Evolutionary conservation across 2,797 vertebrate genomes (phyloP).

Genomic region (Chaunax sp.): DNA sequence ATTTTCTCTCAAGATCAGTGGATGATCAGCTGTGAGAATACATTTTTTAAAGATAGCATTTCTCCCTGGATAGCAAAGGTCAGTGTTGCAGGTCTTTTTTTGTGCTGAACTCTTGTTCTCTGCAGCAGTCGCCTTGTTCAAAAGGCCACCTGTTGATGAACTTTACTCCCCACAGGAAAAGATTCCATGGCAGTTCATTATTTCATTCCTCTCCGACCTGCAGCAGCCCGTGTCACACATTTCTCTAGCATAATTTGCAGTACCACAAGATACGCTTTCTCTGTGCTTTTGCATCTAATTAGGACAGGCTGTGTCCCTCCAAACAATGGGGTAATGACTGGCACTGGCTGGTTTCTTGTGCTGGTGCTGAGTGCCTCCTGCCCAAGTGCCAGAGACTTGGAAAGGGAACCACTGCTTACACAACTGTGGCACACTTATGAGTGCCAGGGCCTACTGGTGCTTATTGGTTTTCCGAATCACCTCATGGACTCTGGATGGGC

Average conservation of each 20-base stretch:
- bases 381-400: conserved; percentile 58
- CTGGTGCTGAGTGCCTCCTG: conserved; percentile 54
- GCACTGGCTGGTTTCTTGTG: conserved; percentile 56
- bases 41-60: conserved; percentile 55
- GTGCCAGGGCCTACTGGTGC: conserved; percentile 32
- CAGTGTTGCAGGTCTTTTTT: conserved; percentile 38
- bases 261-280: conserved; percentile 61
- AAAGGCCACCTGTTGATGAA: conserved; percentile 53
- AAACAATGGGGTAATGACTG: conserved; percentile 81
- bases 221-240: conserved; percentile 57
- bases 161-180: conserved; percentile 46
- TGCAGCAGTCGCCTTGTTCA: conserved; percentile 34
- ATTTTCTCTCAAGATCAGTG: conserved; percentile 23
- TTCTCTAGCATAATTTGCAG: conserved; percentile 66
- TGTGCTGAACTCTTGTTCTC: conserved; percentile 42
- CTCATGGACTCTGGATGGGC: conserved; percentile 1
- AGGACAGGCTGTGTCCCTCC: conserved; percentile 71
- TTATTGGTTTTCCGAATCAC: conserved; percentile 33
- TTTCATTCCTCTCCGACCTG: conserved; percentile 69
- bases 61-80: conserved; percentile 49
- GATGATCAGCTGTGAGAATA: conserved; percentile 39
- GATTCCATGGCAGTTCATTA: conserved; percentile 74
- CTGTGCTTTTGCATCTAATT: conserved; percentile 79
- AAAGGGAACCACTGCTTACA: conserved; percentile 54
- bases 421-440: conserved; percentile 41